Conservation (phyloP, 1,140 invertebrate genomes). For the Brachionus manjavacas region DNA sequence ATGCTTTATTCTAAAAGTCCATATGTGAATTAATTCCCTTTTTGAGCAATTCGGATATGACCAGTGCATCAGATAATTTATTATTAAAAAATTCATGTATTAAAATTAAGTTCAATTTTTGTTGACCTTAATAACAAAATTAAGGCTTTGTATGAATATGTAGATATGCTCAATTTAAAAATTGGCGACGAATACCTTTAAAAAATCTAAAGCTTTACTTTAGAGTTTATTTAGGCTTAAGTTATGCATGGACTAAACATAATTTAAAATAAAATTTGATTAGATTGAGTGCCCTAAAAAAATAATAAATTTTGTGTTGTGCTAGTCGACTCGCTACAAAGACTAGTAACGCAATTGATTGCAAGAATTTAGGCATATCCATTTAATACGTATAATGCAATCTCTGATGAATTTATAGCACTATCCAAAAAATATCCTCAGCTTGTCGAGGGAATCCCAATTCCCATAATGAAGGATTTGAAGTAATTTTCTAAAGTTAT, state of each 20-base stretch:
- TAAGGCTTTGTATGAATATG: background rate
- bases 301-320: background rate
- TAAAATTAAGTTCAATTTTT: background rate
- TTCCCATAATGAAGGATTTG: background rate
- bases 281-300: background rate
- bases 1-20: background rate
- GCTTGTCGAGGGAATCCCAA: background rate
- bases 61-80: background rate
- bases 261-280: background rate
- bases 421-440: background rate
- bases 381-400: background rate
- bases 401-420: background rate
- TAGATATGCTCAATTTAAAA: background rate
- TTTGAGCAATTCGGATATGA: background rate
- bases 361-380: background rate
- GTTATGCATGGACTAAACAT: background rate
- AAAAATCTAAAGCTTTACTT: background rate
- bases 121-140: background rate
- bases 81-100: background rate
- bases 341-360: background rate
- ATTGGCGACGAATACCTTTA: constrained; percentile 1
- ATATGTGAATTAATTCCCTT: background rate
- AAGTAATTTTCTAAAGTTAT: background rate
- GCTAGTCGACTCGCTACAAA: background rate
- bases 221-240: background rate